Conservation (phyloP, 2,113 vertebrate species). For the Tyrannus savana region DNA sequence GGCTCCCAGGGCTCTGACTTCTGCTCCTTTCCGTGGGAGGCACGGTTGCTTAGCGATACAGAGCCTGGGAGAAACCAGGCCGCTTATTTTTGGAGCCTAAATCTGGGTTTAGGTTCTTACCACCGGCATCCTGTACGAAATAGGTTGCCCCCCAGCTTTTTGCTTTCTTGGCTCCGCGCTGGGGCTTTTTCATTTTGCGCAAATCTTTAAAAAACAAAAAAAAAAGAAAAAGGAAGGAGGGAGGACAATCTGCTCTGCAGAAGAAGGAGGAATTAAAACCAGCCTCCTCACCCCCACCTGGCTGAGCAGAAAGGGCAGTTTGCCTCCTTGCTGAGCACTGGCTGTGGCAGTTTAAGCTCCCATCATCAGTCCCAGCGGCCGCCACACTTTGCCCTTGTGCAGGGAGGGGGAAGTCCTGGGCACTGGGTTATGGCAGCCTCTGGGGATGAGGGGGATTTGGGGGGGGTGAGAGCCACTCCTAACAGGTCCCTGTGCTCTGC, state of each 20-base stretch:
- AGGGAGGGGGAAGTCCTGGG: not conserved
- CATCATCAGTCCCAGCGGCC: not conserved
- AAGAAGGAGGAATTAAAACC: not conserved
- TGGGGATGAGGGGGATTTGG: not conserved
- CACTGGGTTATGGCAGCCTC: not conserved
- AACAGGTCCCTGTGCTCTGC: not conserved
- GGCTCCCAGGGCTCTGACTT: not conserved
- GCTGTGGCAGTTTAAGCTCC: not conserved
- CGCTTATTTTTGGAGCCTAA: conserved; percentile 62
- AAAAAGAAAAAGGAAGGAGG: not conserved
- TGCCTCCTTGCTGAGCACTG: not conserved
- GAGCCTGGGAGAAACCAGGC: not conserved
- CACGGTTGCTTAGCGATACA: not conserved
- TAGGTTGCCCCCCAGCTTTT: not conserved
- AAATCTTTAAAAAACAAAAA: not conserved
- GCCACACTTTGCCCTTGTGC: accelerated
- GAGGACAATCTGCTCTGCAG: not conserved
- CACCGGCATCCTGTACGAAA: not conserved
- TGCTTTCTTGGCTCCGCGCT: accelerated
- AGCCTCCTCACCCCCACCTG: not conserved
- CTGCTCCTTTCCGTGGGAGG: not conserved
- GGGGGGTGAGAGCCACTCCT: not conserved
- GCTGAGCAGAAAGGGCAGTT: not conserved
- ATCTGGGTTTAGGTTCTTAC: conserved; percentile 42
- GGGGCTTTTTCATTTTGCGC: not conserved